Base-by-base conservation (phyloP, 2,888 invertebrate species). In the Parthenolecanium corni region DNA sequence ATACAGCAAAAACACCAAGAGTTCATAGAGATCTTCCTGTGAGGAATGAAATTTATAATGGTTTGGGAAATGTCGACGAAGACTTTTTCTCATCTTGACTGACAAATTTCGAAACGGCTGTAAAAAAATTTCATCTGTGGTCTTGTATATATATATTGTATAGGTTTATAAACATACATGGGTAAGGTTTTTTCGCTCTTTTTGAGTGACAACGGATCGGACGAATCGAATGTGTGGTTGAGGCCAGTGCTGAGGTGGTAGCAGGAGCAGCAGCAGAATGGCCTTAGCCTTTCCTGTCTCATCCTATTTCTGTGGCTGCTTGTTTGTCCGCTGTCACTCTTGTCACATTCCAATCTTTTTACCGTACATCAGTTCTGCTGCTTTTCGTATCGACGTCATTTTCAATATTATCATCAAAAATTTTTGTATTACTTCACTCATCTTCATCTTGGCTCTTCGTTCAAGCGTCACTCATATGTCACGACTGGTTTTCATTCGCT, bases 151-250 rank as follows among this genome's bases (percentile, higher is more conserved):
- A n/a, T n/a, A n/a, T n/a, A n/a, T n/a, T n/a, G n/a, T n/a, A n/a
- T n/a, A n/a, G n/a, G n/a, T n/a, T n/a, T n/a, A n/a, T n/a, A n/a
- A n/a, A n/a, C n/a, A n/a, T n/a, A n/a, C n/a, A n/a, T n/a, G n/a
- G n/a, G n/a, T n/a, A n/a, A n/a, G n/a, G n/a, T 31, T 31, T 31
- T 31, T 31, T 31, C 9, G 9, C 31, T 31, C 31, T 49, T 61
- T 61, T 61, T 61, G 61, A 61, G 61, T 61, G 61, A 61, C 61
- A 61, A 61, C 61, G 61, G 57, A 61, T 61, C 47, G 54, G 58
- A 44, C 25, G 31, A 49, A 12, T 36, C 47, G 18, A 18, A 46
- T 57, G 46, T 56, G 46, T 31, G 25, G 23, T 58, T 46, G 47
- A 21, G 57, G 25, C 16, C 23, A 52, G 21, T 44, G 23, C 16